A percentile compares a stretch with the other conserved stretches of the same genome.
Evolutionary conservation across 2,113 vertebrate species (phyloP).

Genomic region (Rhinolophus sinicus): DNA sequence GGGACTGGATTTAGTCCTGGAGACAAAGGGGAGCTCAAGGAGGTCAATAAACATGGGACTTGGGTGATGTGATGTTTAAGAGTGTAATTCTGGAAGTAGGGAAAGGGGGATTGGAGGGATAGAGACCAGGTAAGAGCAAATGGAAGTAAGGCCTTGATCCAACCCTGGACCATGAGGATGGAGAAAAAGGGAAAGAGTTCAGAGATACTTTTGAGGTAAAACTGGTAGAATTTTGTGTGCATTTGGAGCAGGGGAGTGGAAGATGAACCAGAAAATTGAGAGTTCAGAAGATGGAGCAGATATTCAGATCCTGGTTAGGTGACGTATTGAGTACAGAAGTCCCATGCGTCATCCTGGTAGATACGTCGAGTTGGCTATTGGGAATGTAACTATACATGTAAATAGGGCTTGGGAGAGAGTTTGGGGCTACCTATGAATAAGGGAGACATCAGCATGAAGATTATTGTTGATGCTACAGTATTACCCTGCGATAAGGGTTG

Average conservation of each 20-base stretch:
- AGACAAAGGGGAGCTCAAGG: not conserved
- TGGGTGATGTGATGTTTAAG: not conserved
- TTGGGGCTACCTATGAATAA: not conserved
- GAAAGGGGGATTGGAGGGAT: not conserved
- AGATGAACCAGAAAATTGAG: not conserved
- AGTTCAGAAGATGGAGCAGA: not conserved
- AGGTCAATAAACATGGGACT: not conserved
- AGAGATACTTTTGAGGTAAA: not conserved
- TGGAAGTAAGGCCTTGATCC: not conserved
- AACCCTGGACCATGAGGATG: not conserved
- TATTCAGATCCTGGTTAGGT: not conserved
- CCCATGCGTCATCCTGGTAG: not conserved
- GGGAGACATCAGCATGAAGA: not conserved
- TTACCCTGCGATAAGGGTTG: not conserved
- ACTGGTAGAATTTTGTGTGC: not conserved
- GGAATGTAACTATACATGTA: not conserved
- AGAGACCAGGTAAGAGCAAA: not conserved
- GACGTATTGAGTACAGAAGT: not conserved
- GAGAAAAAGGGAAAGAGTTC: not conserved
- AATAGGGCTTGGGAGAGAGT: not conserved
- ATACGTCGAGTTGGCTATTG: not conserved
- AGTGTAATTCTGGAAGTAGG: not conserved
- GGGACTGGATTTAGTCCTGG: not conserved
- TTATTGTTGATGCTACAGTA: not conserved
- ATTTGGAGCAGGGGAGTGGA: not conserved